Percentiles rank a stretch among this genome's conserved stretches.
phyloP scores from a whole-genome alignment of 2,888 invertebrate species.

The Oscheius sp. region DNA sequence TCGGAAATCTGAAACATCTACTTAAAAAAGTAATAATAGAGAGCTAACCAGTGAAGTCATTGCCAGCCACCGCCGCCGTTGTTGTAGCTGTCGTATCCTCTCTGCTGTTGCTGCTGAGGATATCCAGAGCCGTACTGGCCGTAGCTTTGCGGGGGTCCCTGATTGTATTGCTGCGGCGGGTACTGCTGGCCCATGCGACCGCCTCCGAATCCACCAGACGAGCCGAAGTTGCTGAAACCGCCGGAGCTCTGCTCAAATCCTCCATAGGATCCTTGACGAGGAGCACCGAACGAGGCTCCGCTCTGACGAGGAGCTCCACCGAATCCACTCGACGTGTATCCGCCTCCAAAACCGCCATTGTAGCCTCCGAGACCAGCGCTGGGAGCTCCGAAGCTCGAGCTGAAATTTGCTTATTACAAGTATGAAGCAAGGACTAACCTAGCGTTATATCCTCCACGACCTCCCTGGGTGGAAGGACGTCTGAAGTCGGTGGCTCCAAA shows the following conservation, averaged over 20 bases:
- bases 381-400: background rate
- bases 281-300: background rate
- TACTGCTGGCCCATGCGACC: background rate
- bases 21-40: no score
- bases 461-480: background rate
- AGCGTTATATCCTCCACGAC: background rate
- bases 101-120: background rate
- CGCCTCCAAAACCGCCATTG: background rate
- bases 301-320: background rate
- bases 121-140: background rate
- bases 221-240: background rate
- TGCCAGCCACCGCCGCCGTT: no score
- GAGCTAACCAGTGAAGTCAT: no score
- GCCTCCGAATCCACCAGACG: background rate
- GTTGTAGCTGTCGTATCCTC: constrained; percentile 1
- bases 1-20: no score
- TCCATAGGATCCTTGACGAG: no score
- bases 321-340: background rate
- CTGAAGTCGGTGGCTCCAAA: constrained; percentile 36
- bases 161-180: background rate
- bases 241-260: background rate
- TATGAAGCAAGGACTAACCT: background rate
- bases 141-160: background rate
- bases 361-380: background rate
- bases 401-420: background rate